phyloP scores from a whole-genome alignment of 1,140 invertebrate genomes.

The Drosophila pectinifera region DNA sequence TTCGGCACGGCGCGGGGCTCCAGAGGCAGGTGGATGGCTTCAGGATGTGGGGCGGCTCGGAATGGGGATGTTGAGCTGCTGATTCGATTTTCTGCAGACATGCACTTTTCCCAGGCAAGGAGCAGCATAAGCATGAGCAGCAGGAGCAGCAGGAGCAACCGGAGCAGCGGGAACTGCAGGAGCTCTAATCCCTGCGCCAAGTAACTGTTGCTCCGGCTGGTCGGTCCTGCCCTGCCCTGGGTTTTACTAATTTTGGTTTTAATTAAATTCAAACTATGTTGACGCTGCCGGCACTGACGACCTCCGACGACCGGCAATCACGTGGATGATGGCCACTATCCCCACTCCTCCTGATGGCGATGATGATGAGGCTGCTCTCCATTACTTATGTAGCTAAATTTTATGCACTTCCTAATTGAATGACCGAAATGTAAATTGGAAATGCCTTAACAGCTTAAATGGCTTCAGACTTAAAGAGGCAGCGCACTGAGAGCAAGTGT shows the following conservation, averaged over 20 bases:
- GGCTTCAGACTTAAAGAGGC: conserved; percentile 24
- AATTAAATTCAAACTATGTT: conserved; percentile 82
- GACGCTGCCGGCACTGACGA: conserved; percentile 68
- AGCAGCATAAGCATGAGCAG: conserved; percentile 9
- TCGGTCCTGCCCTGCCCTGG: conserved; percentile 18
- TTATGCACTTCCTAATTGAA: conserved; percentile 70
- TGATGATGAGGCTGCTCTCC: conserved; percentile 42
- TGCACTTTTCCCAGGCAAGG: conserved; percentile 70
- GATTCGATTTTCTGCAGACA: conserved; percentile 83
- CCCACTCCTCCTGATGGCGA: conserved; percentile 20
- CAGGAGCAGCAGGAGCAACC: conserved; percentile 3
- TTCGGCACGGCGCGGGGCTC: conserved; percentile 57
- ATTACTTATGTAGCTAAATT: conserved; percentile 65
- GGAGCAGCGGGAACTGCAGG: conserved; percentile 19
- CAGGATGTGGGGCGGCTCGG: conserved; percentile 1
- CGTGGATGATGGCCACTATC: conserved; percentile 45
- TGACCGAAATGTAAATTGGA: conserved; percentile 77
- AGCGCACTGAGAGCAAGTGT: neutral
- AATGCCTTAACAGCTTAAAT: conserved; percentile 43
- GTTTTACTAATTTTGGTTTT: conserved; percentile 79
- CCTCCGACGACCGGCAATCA: conserved; percentile 40
- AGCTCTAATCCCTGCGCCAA: conserved; percentile 72
- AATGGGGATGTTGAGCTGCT: conserved; percentile 59
- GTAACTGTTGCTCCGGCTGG: conserved; percentile 68
- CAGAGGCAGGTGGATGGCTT: conserved; percentile 38